Percentiles rank a stretch among this genome's conserved stretches.
These are phyloP conservation scores for Orthosia incerta DNA, from an alignment of 2,888 invertebrate species.

Conservation along the genomic window DNA sequence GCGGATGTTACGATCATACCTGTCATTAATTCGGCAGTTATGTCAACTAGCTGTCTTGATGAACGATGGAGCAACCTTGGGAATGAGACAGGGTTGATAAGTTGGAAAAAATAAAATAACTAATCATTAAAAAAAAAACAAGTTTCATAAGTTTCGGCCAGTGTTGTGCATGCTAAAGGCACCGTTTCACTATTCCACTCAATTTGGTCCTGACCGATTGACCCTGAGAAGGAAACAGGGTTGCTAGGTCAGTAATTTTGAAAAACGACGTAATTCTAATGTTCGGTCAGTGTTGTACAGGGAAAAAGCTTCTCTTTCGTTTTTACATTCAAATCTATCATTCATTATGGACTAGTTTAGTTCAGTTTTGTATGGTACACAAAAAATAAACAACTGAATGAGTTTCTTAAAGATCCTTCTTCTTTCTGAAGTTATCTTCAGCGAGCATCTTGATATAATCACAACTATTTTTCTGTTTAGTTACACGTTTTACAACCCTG, in stretches of 20 bases:
- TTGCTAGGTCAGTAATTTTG: no score
- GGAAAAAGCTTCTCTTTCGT: no score
- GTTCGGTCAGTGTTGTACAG: background rate
- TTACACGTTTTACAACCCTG: slow-evolving; percentile 35
- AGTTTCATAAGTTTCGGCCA: no score
- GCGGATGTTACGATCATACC: slow-evolving; percentile 47
- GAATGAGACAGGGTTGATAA: slow-evolving; percentile 11
- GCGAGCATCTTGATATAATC: no score
- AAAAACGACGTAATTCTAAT: no score
- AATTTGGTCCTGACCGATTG: no score
- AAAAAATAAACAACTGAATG: background rate
- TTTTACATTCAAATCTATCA: background rate
- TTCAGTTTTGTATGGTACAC: no score
- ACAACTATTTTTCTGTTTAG: background rate
- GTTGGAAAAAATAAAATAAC: no score
- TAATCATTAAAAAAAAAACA: no score
- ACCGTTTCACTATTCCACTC: no score
- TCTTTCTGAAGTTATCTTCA: background rate
- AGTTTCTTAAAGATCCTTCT: background rate
- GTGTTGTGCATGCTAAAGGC: no score
- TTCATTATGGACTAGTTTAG: no score
- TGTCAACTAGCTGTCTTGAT: slow-evolving; percentile 42
- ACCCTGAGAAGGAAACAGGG: slow-evolving; percentile 6
- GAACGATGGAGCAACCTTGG: slow-evolving; percentile 23
- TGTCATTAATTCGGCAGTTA: slow-evolving; percentile 62